phyloP scores from a whole-genome alignment of 2,888 invertebrate genomes.

The Nymphalis c-album region DNA sequence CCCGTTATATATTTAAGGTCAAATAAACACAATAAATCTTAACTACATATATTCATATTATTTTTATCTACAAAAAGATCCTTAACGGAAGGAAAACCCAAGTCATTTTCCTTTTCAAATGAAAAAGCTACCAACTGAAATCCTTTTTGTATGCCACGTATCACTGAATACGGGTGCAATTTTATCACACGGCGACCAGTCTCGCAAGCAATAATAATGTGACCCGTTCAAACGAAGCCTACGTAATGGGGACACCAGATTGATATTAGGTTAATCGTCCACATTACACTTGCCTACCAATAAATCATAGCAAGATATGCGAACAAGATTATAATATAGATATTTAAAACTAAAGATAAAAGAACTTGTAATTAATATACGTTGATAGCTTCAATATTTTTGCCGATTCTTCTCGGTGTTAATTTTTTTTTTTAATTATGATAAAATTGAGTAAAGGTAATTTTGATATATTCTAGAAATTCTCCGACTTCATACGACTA shows the following conservation, averaged over 20 bases:
- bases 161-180: constrained; percentile 10
- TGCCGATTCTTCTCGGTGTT: too few species aligned
- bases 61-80: neutral
- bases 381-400: too few species aligned
- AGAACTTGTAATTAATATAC: too few species aligned
- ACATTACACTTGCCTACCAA: too few species aligned
- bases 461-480: too few species aligned
- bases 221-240: constrained; percentile 7
- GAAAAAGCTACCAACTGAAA: constrained; percentile 1
- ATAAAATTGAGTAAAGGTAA: too few species aligned
- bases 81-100: neutral
- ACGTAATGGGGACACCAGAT: constrained; percentile 1
- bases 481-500: too few species aligned
- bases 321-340: too few species aligned
- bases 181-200: constrained; percentile 6
- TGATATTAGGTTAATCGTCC: neutral
- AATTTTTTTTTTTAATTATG: too few species aligned
- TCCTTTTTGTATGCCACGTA: constrained; percentile 6
- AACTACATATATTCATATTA: neutral
- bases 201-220: constrained; percentile 6
- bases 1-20: too few species aligned
- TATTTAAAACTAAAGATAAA: too few species aligned
- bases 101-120: constrained; percentile 6
- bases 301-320: too few species aligned
- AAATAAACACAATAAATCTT: neutral